Base-by-base conservation (phyloP, 2,888 invertebrate species). In the Xanthia togata region DNA sequence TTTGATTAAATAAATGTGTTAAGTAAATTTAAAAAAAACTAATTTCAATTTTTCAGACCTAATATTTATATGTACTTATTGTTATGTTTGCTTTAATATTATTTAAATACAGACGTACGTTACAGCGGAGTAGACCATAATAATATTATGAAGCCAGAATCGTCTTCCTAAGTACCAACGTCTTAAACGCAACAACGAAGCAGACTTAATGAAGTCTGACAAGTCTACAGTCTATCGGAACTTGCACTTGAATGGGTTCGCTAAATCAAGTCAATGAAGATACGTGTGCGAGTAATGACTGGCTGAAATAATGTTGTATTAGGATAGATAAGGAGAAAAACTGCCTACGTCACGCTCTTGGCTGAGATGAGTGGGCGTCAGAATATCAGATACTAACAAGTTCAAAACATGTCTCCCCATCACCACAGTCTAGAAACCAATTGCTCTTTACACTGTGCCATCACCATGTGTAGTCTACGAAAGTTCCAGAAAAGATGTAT, bases 231-330 rank as follows among this genome's bases (percentile, higher is more conserved):
- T 62, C 1, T 44, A 77, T 55, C 35, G 47, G 26, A 53, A 14
- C 23, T 31, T 35, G 57, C 63, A 81, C 64, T 73, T 81, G 63
- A 81, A 59, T 73, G 81, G 74, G 17, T 35, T 41, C 76, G 20
- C 63, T 47, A 23, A 5, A 63, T n/a, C 20, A n/a, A 57, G 31
- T 23, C 73, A 57, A 78, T 73, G 44, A 35, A 31, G 17, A 57
- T 26, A 78, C 50, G 17, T 57, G n/a, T 9, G 50, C 11, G 57
- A 38, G 14, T 38, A 57, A 50, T 80, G 63, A 80, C 63, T 80
- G 50, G 63, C 63, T 41, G 41, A 44, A 81, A 80, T 44, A 14
- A 0, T 41, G n/a, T n/a, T 55, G 17, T 44, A 31, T 26, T 59
- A 53, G 53, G 44, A 60, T 44, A 35, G 76, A 62, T 62, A 78